Evolutionary conservation across 1,140 invertebrate species (phyloP), one percentile per base, ranked within the genome.

Genomic region (Megalopta genalis): DNA sequence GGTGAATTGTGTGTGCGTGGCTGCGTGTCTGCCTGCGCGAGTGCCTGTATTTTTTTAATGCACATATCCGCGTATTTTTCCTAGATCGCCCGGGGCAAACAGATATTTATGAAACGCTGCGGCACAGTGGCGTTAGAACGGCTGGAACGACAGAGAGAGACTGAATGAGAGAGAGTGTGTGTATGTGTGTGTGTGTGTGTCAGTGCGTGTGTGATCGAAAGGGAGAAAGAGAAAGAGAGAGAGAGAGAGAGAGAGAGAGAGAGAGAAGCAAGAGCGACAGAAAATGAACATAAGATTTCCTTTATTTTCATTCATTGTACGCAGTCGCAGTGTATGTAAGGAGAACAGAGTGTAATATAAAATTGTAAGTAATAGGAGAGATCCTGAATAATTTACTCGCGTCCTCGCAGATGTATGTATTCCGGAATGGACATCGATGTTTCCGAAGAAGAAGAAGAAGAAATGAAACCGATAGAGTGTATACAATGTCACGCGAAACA

Each of bases 381-480:
- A 88, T 87, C 87, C 88, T 89, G 87, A 88, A 89, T 89, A 85
- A 78, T 89, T 89, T 88, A 88, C 88, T 86, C 64, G 81, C 69
- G 68, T 72, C 76, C 69, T 72, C 60, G 60, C 39, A 62, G 37
- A 27, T 37, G 54, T 57, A n/a, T 57, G 54, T 57, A 57, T 57
- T n/a, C 54, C 18, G 21, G 54, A 8, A 57, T n/a, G 54, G n/a
- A n/a, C 54, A n/a, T 57, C 54, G 54, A 9, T 57, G n/a, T n/a
- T 46, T 57, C 21, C 18, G n/a, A n/a, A 42, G 32, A 63, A 46
- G 23, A 37, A 49, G 12, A n/a, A 1, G 8, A 21, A 54, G 18
- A 54, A 52, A n/a, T n/a, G 32, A 32, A 32, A 0, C 39, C 18
- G 7, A 14, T 66, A 46, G 12, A 66, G n/a, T 46, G 16, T 66